Base-by-base conservation (phyloP, 2,113 vertebrate genomes). In the Oenanthe melanoleuca region DNA sequence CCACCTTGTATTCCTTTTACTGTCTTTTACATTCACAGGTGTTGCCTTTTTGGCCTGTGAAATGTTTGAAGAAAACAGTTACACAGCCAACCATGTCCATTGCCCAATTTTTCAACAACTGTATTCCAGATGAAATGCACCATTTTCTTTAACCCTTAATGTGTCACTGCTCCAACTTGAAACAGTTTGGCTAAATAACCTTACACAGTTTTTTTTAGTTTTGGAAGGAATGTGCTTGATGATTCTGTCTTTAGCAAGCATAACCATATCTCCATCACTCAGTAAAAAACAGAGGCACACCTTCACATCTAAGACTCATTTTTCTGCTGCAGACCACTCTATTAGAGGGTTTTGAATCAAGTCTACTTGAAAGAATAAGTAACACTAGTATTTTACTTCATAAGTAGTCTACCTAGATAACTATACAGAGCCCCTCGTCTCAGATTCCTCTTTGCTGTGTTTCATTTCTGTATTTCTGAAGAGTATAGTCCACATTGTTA, bases 71-170 rank as follows among this genome's bases (percentile, higher is more conserved):
- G 16, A 72, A 92, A 75, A 21, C 9, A 73, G 11, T 57, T 57
- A 26, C 10, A 42, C 2, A 47, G 9, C 1, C 1, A 42, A 6
- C 7, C 5, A 29, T 31, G 8, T 42, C 24, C 11, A 6, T 16
- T 53, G 9, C 12, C 38, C 19, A 26, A 0, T 40, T 63, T 44
- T 71, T 83, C 14, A 22, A 57, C 11, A 65, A 7, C 12, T 38
- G 5, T 53, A 50, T 56, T 61, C 15, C 63, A 71, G 28, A 12
- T 22, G 20, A 80, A 80, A 6, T 3, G 1, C 7, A 42, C 5
- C 7, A 47, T 5, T 16, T 65, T 56, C 25, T 73, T 82, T 50
- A 61, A 50, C 6, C 25, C 9, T 28, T 49, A 33, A 38, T 0
- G 0, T 47, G 11, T 23, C 24, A 61, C 8, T 80, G 20, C 3